phyloP scores from a whole-genome alignment of 2,113 vertebrate genomes.

The Hymenochirus boettgeri region DNA sequence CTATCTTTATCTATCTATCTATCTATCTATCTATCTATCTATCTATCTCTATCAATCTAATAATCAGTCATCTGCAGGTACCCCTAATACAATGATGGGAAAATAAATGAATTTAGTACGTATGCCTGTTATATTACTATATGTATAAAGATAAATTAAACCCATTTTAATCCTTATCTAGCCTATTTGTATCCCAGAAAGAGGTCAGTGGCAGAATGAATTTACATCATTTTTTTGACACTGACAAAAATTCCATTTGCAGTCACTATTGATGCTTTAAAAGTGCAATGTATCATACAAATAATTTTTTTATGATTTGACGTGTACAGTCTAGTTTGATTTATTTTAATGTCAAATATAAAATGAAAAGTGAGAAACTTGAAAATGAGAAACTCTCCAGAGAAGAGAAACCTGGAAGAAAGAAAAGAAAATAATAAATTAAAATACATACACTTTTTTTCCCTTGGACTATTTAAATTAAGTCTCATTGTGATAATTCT shows the following conservation, averaged over 20 bases:
- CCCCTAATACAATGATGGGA: no score
- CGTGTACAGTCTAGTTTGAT: conserved; percentile 53
- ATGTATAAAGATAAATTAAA: conserved; percentile 47
- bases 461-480: conserved; percentile 48
- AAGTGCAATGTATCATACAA: conserved; percentile 44
- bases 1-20: neutral
- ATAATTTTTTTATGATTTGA: conserved; percentile 41
- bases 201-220: conserved; percentile 35
- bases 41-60: neutral
- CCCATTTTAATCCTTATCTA: conserved; percentile 44
- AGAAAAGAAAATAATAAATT: conserved; percentile 19
- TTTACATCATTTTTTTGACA: conserved; percentile 24
- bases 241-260: conserved; percentile 43
- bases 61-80: no score
- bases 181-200: conserved; percentile 40
- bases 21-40: neutral
- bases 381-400: conserved; percentile 50
- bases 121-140: conserved; percentile 22
- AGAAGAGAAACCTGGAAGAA: conserved; percentile 51
- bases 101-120: neutral
- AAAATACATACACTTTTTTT: conserved; percentile 25
- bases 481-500: conserved; percentile 55
- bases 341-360: conserved; percentile 51
- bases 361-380: conserved; percentile 54
- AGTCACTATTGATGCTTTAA: conserved; percentile 42